Base-by-base conservation (phyloP, 1,140 invertebrate species). In the Nixonia krombeini region DNA sequence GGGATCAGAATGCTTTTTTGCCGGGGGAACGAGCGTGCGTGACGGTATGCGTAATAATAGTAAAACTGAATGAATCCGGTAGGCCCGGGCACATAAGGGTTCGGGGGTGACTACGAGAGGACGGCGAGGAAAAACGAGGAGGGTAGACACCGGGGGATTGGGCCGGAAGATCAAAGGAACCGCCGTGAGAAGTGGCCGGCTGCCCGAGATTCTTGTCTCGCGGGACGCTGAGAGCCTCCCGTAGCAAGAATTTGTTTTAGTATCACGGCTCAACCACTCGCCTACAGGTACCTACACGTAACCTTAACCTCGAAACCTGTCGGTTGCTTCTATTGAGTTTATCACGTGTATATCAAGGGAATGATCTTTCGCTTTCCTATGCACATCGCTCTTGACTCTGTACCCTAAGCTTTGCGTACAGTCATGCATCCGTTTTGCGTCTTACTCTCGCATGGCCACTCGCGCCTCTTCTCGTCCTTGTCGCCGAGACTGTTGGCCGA, bases 131-230 rank as follows among this genome's bases (percentile, higher is more conserved):
- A 71, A 63, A 69, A 63, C 50, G 59, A 74, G 56, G 69, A 64
- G 53, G 59, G 57, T 62, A 45, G 55, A 67, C 67, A 68, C 55
- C 51, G 49, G 72, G 50, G 58, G 63, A 64, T 71, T 63, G 62
- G 57, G 42, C 59, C 47, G 44, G 15, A 63, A 73, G 70, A 76
- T 74, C 70, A 76, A 80, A 78, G 62, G 56, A 16, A 57, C 74
- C 74, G 77, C 74, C 69, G 71, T 73, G 75, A 77, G 78, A 76
- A 75, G 72, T 74, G 63, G 72, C 68, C 69, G 67, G 72, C 75
- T 75, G 75, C 61, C 70, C 70, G 70, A 78, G 73, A 75, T 75
- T 75, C 75, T 78, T 75, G 75, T 78, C 75, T 78, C 66, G 57
- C 65, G 65, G 70, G 69, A 77, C 63, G 61, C 65, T 72, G 62